These are phyloP conservation scores for Ormyrus nitidulus DNA, from an alignment of 2,888 invertebrate genomes.

Conservation along the genomic window DNA sequence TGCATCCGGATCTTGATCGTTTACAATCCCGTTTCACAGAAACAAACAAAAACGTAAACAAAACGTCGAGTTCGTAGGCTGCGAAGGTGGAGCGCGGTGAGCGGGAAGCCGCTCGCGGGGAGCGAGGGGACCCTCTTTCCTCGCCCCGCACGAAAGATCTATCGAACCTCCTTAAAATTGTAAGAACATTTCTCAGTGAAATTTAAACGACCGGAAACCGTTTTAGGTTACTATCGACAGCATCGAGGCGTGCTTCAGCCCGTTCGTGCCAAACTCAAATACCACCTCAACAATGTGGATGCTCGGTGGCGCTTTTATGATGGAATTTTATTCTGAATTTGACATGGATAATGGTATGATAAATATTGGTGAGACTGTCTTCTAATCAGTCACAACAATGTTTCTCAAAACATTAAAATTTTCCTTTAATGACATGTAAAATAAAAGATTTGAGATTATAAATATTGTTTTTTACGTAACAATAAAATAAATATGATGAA, in stretches of 20 bases:
- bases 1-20: too few species aligned
- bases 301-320: slow-evolving; percentile 76
- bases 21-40: too few species aligned
- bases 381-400: slow-evolving; percentile 42
- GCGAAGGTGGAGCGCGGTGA: too few species aligned
- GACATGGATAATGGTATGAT: slow-evolving; percentile 72
- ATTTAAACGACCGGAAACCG: slow-evolving; percentile 6
- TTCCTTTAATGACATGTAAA: too few species aligned
- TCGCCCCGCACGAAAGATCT: too few species aligned
- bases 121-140: too few species aligned
- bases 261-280: slow-evolving; percentile 70
- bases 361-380: slow-evolving; percentile 73
- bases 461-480: not conserved
- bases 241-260: slow-evolving; percentile 74
- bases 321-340: slow-evolving; percentile 76
- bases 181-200: not conserved
- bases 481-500: too few species aligned
- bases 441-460: too few species aligned
- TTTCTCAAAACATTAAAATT: not conserved
- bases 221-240: slow-evolving; percentile 73
- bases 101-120: too few species aligned
- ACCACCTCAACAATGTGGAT: slow-evolving; percentile 68
- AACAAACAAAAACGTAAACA: too few species aligned
- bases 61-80: too few species aligned
- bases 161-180: too few species aligned